phyloP scores from a whole-genome alignment of 2,888 invertebrate genomes.

The Tenthredo livida region DNA sequence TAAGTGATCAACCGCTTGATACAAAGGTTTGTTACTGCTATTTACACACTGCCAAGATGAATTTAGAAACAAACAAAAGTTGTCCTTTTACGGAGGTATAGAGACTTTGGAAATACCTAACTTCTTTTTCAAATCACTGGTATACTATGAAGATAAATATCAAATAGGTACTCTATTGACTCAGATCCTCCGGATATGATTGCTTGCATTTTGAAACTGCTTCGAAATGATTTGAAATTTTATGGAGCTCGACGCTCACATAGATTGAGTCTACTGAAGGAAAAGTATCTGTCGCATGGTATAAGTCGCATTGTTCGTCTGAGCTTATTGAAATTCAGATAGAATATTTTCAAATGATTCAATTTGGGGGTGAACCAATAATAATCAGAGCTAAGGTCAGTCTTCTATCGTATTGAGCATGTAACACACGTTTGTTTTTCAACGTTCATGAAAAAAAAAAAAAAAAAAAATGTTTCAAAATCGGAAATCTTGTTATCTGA shows the following conservation, averaged over 20 bases:
- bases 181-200: background rate
- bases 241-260: background rate
- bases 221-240: background rate
- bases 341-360: too few species aligned
- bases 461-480: background rate
- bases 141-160: background rate
- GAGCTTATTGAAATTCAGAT: too few species aligned
- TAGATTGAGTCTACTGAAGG: too few species aligned
- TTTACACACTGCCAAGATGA: background rate
- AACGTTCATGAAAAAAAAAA: background rate
- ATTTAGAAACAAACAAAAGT: background rate
- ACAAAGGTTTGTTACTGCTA: background rate
- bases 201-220: background rate
- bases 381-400: too few species aligned
- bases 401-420: too few species aligned
- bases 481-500: background rate
- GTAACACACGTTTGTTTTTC: background rate
- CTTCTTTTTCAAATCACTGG: background rate
- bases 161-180: background rate
- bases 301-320: too few species aligned
- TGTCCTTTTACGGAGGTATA: background rate
- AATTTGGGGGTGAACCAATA: too few species aligned
- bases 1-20: too few species aligned
- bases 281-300: too few species aligned
- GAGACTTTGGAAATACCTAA: background rate